phyloP scores from a whole-genome alignment of 2,888 invertebrate species.

The Callyntrura sp. region DNA sequence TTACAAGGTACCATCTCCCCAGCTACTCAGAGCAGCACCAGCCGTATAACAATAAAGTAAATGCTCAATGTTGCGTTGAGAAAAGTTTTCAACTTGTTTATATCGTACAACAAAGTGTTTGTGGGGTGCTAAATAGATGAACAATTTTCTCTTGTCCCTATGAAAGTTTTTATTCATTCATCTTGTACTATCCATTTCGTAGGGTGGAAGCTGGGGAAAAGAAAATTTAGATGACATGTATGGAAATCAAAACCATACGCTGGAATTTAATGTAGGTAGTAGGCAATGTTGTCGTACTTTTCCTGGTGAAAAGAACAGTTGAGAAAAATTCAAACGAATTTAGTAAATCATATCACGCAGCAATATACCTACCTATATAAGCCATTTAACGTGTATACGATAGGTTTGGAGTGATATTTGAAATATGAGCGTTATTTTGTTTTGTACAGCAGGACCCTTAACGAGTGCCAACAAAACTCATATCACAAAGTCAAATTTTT shows the following conservation, averaged over 20 bases:
- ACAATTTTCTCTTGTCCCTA: constrained; percentile 48
- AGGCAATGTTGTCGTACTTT: too few species aligned
- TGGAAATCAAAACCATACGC: constrained; percentile 70
- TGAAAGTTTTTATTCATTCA: constrained; percentile 7
- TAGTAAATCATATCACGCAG: constrained; percentile 49
- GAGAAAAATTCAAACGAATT: constrained; percentile 37
- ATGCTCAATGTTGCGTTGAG: constrained; percentile 52
- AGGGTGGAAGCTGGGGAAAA: too few species aligned
- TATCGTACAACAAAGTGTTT: constrained; percentile 3
- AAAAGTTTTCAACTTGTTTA: constrained; percentile 55
- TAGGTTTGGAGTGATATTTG: not conserved
- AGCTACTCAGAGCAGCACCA: too few species aligned
- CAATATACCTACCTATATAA: too few species aligned
- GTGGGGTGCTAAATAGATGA: constrained; percentile 52
- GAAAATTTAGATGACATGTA: constrained; percentile 52
- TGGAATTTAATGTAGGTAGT: too few species aligned
- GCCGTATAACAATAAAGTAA: constrained; percentile 31
- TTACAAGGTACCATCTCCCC: too few species aligned
- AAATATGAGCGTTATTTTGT: not conserved
- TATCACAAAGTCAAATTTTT: not conserved
- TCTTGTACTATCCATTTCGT: not conserved
- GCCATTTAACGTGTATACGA: too few species aligned
- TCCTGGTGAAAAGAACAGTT: constrained; percentile 35
- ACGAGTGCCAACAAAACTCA: constrained; percentile 18
- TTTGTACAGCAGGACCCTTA: not conserved